Conservation (phyloP, 2,888 invertebrate species). For the Yponomeuta evonymella region DNA sequence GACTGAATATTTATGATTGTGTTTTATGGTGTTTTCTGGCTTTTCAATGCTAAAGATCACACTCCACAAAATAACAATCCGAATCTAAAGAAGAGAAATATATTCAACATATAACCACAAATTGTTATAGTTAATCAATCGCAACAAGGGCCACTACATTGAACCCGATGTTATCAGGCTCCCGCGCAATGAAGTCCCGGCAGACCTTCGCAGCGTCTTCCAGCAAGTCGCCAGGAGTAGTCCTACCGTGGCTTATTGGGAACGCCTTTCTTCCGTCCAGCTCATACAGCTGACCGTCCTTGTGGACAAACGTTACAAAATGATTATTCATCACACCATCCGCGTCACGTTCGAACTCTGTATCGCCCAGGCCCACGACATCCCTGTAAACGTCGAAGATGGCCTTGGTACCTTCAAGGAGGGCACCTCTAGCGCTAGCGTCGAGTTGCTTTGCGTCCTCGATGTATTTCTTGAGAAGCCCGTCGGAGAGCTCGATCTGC, state of each 20-base stretch:
- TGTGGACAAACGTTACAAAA: constrained; percentile 91
- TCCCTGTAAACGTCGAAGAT: constrained; percentile 88
- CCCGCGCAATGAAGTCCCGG: constrained; percentile 87
- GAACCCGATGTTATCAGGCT: constrained; percentile 91
- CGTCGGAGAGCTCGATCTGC: constrained; percentile 81
- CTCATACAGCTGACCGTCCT: constrained; percentile 87
- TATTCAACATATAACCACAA: background rate
- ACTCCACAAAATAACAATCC: background rate
- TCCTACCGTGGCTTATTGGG: constrained; percentile 88
- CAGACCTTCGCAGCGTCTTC: constrained; percentile 90
- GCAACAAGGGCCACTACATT: constrained; percentile 88
- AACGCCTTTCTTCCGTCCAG: constrained; percentile 80
- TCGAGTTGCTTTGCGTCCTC: constrained; percentile 79
- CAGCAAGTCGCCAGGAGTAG: constrained; percentile 82
- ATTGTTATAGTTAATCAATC: constrained; percentile 26
- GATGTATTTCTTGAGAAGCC: constrained; percentile 85
- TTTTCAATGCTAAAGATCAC: background rate
- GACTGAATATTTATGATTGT: too few relatives aligned
- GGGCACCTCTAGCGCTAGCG: constrained; percentile 84
- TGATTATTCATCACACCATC: constrained; percentile 85
- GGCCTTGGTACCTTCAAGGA: constrained; percentile 81
- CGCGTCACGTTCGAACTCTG: constrained; percentile 78
- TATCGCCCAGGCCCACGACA: constrained; percentile 86
- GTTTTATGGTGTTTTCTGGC: too few relatives aligned
- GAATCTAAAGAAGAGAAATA: background rate